Percentiles rank a stretch among this genome's conserved stretches.
Conservation (phyloP, 1,140 invertebrate genomes). For the Reticulitermes speratus region DNA sequence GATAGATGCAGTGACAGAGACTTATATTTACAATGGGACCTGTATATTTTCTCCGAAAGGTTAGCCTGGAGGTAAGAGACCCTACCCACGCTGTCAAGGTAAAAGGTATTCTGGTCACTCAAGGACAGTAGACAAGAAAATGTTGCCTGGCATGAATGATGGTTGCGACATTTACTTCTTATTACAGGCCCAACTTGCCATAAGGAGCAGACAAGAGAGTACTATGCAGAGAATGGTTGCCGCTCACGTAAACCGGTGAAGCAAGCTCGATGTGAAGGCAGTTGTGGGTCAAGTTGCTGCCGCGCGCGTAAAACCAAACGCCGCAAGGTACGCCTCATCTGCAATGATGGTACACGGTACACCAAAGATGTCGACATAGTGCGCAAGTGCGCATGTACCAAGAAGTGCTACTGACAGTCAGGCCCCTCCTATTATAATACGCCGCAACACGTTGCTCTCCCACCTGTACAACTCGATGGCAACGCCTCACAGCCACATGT, state of each 20-base stretch:
- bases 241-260: conserved; percentile 84
- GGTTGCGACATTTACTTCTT: not conserved
- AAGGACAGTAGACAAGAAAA: too few species aligned
- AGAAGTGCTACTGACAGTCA: conserved; percentile 70
- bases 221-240: conserved; percentile 86
- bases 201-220: conserved; percentile 87
- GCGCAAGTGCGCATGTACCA: conserved; percentile 86
- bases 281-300: conserved; percentile 76
- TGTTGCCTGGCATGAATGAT: too few species aligned
- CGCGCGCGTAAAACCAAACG: conserved; percentile 85
- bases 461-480: conserved; percentile 24
- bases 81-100: too few species aligned
- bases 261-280: conserved; percentile 79
- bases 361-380: conserved; percentile 95
- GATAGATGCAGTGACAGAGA: too few species aligned
- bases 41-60: too few species aligned
- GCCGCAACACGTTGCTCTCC: conserved; percentile 21
- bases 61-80: too few species aligned
- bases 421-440: conserved; percentile 39
- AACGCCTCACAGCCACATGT: not conserved
- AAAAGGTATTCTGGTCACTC: too few species aligned
- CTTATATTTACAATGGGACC: too few species aligned
- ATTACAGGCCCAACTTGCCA: conserved; percentile 73
- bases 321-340: conserved; percentile 90
- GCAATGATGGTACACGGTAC: conserved; percentile 87